Conservation (phyloP, 2,888 invertebrate species). For the Amorpha juglandis region DNA sequence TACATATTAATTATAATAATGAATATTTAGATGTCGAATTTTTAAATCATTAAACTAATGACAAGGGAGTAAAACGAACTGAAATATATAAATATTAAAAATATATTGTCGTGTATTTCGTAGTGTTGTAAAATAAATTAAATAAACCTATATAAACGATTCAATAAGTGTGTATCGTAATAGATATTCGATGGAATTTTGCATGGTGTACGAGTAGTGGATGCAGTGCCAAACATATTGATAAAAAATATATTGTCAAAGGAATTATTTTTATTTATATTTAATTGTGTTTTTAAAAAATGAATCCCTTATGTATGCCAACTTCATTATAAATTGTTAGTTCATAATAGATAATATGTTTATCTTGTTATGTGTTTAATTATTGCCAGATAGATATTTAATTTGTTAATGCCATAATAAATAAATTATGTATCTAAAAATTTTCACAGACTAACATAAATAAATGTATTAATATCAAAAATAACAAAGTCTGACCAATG, state of each 20-base stretch:
- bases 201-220: slow-evolving; percentile 45
- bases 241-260: slow-evolving; percentile 30
- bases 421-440: too few species aligned
- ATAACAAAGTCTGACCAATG: too few species aligned
- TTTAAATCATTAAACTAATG: slow-evolving; percentile 63
- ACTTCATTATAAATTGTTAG: too few species aligned
- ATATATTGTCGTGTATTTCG: slow-evolving; percentile 60
- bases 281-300: slow-evolving; percentile 4
- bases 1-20: slow-evolving; percentile 34
- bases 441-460: too few species aligned
- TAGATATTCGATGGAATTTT: slow-evolving; percentile 55
- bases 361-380: too few species aligned
- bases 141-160: slow-evolving; percentile 31
- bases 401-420: too few species aligned
- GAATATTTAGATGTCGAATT: slow-evolving; percentile 58
- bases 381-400: too few species aligned
- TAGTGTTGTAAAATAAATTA: slow-evolving; percentile 60
- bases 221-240: slow-evolving; percentile 29
- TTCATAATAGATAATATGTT: too few species aligned
- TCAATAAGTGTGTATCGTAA: slow-evolving; percentile 32
- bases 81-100: slow-evolving; percentile 66
- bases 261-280: slow-evolving; percentile 16
- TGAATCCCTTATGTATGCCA: neutral
- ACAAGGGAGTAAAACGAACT: slow-evolving; percentile 80
- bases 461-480: too few species aligned